Conservation (phyloP, 1,140 invertebrate species). For the Ceratosolen fusciceps region DNA sequence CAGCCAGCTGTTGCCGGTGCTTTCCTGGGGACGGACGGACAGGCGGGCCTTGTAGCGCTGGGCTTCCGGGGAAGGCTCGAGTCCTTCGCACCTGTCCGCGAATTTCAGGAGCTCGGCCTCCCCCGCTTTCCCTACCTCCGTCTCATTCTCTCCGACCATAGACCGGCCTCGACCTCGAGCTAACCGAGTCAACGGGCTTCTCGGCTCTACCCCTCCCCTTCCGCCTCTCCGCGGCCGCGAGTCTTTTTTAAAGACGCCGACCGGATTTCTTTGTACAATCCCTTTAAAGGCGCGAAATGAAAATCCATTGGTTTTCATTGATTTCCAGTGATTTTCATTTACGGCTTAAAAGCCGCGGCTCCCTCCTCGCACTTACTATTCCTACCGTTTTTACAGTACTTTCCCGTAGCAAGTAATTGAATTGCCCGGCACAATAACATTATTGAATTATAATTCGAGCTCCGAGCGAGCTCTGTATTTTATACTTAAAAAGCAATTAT, state of each 20-base stretch:
- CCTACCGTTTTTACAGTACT: neutral
- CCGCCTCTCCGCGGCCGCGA: neutral
- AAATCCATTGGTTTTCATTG: neutral
- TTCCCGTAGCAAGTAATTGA: neutral
- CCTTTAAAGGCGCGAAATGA: neutral
- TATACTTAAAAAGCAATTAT: neutral
- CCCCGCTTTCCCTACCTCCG: neutral
- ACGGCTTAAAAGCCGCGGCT: neutral
- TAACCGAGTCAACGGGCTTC: neutral
- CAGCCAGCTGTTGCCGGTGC: constrained; percentile 19
- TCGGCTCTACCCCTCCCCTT: neutral
- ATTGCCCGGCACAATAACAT: too few relatives aligned
- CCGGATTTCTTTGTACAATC: neutral
- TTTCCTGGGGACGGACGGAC: neutral
- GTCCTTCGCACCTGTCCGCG: constrained; percentile 11
- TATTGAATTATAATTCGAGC: neutral
- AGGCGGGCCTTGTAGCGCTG: too few relatives aligned
- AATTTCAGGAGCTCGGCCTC: neutral
- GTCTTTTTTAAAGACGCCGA: neutral
- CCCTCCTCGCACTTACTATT: neutral
- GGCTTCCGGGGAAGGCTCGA: neutral
- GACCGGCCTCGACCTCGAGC: constrained; percentile 28
- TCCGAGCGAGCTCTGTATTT: neutral
- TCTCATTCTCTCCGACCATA: too few relatives aligned
- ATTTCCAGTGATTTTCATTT: constrained; percentile 26